Evolutionary conservation across 2,113 vertebrate genomes (phyloP).

Genomic region (Misgurnus mizolepis): DNA sequence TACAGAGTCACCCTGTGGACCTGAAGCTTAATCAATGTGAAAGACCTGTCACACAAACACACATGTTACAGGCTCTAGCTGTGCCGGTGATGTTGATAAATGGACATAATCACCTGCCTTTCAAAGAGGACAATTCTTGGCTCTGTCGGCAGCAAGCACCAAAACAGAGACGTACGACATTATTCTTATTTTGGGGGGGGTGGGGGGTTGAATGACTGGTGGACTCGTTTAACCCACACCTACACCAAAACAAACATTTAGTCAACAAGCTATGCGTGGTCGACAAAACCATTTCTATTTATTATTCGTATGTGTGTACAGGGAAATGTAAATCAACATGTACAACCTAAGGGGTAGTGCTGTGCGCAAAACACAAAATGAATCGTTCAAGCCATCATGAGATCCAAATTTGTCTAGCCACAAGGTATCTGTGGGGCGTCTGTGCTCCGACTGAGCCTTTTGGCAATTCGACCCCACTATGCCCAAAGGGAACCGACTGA

Average conservation of each 20-base stretch:
- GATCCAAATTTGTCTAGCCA: not conserved
- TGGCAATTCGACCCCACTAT: not conserved
- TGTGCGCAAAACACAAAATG: conserved; percentile 4
- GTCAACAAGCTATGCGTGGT: not conserved
- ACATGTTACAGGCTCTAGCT: not conserved
- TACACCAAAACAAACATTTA: not conserved
- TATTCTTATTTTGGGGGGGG: not conserved
- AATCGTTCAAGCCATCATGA: not conserved
- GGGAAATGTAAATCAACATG: conserved; percentile 4
- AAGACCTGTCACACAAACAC: conserved; percentile 12
- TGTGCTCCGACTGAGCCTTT: conserved; percentile 21
- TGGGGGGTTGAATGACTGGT: too few relatives aligned
- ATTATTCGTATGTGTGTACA: too few relatives aligned
- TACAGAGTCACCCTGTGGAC: conserved; percentile 14
- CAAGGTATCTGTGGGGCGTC: not conserved
- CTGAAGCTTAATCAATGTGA: conserved; percentile 63
- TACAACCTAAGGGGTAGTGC: not conserved
- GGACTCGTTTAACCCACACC: not conserved
- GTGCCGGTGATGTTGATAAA: conserved; percentile 2
- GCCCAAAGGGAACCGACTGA: conserved; percentile 4
- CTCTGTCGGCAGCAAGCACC: not conserved
- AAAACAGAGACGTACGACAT: too few relatives aligned
- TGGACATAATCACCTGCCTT: conserved; percentile 11
- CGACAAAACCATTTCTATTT: not conserved
- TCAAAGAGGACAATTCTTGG: not conserved